These are phyloP conservation scores for Coptodon bakossiorum DNA, from an alignment of 2,113 vertebrate genomes.

Conservation along the genomic window DNA sequence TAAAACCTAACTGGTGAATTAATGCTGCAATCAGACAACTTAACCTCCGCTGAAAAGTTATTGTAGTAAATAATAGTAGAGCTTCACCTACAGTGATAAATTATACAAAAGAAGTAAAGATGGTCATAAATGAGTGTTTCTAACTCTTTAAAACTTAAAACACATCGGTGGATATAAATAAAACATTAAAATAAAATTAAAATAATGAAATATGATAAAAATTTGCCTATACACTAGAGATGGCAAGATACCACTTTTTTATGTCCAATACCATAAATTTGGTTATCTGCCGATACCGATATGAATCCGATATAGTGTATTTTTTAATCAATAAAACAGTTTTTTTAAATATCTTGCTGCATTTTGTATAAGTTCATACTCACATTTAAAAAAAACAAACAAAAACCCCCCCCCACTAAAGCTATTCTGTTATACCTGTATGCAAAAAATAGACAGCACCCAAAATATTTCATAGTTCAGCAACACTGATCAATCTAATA, in stretches of 20 bases:
- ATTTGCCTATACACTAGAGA: neutral
- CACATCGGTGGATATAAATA: fast-evolving
- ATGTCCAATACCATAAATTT: neutral
- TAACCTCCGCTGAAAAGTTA: fast-evolving
- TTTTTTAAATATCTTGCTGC: neutral
- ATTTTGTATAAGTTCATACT: neutral
- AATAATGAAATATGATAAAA: neutral
- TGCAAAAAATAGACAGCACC: too few species aligned
- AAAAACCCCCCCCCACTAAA: neutral
- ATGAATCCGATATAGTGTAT: fast-evolving
- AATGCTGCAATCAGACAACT: neutral
- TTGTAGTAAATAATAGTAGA: neutral
- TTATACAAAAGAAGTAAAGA: neutral
- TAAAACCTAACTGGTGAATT: neutral
- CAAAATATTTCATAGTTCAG: neutral
- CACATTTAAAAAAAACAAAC: fast-evolving
- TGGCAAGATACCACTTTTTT: fast-evolving
- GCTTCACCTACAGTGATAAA: neutral
- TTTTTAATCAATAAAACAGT: neutral
- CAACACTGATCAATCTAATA: neutral
- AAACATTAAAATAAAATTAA: neutral
- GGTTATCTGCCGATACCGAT: neutral
- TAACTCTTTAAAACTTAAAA: neutral
- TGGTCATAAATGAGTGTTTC: neutral
- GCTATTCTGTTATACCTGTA: neutral